Conservation (phyloP, 2,888 invertebrate genomes). For the Cosmia pyralina region DNA sequence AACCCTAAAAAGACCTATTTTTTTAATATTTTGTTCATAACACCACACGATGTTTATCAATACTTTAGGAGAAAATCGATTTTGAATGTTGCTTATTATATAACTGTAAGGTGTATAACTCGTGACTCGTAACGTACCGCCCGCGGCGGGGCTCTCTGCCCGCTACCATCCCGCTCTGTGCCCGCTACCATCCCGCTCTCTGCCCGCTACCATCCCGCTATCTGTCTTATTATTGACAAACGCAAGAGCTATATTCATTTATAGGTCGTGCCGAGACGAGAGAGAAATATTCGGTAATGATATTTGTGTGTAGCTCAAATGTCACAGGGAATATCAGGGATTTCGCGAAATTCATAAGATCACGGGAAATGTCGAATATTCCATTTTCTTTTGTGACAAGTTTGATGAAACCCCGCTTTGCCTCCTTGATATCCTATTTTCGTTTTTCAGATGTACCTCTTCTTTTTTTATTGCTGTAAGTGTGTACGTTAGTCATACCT, state of each 20-base stretch:
- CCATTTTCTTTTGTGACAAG: not conserved
- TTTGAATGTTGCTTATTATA: no score
- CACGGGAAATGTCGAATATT: not conserved
- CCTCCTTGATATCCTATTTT: not conserved
- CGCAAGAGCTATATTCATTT: not conserved
- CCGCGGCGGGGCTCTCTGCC: no score
- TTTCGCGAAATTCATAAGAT: not conserved
- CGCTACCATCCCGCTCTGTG: no score
- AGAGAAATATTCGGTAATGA: not conserved
- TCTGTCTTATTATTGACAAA: not conserved
- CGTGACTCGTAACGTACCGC: no score
- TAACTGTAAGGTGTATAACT: no score
- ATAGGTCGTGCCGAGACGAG: not conserved
- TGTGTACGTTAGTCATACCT: not conserved
- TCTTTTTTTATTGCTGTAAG: not conserved
- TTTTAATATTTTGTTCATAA: no score
- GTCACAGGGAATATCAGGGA: not conserved
- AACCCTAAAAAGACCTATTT: no score
- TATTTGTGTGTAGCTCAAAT: conserved; percentile 1
- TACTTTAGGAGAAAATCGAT: no score
- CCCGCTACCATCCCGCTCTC: no score
- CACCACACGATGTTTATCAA: no score
- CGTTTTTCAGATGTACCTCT: not conserved
- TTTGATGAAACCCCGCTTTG: not conserved
- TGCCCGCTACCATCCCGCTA: no score